These are phyloP conservation scores for Melitaea athalia DNA, from an alignment of 2,888 invertebrate genomes.

Conservation along the genomic window DNA sequence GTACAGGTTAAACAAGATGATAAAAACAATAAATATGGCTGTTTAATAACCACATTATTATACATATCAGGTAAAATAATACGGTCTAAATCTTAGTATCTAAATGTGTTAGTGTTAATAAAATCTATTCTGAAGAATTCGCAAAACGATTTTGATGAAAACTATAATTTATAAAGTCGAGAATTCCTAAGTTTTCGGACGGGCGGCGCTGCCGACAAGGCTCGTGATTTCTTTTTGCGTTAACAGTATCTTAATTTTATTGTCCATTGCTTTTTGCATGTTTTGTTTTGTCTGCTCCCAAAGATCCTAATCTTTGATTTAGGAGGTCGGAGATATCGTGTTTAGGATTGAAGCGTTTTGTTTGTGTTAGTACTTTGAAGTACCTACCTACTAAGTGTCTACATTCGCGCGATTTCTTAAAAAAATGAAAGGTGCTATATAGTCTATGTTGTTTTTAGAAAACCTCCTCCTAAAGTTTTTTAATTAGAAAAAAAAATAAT, in stretches of 20 bases:
- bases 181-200: slow-evolving; percentile 31
- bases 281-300: slow-evolving; percentile 61
- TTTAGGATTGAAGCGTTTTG: slow-evolving; percentile 27
- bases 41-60: not conserved
- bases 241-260: slow-evolving; percentile 52
- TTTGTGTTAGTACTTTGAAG: slow-evolving; percentile 17
- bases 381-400: not conserved
- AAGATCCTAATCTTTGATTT: slow-evolving; percentile 63
- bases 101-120: too few relatives aligned
- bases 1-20: too few relatives aligned
- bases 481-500: too few relatives aligned
- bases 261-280: slow-evolving; percentile 53
- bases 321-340: slow-evolving; percentile 46
- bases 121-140: slow-evolving; percentile 13
- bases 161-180: slow-evolving; percentile 27
- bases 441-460: too few relatives aligned
- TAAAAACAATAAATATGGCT: too few relatives aligned
- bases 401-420: not conserved
- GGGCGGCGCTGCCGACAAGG: slow-evolving; percentile 50
- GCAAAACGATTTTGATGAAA: slow-evolving; percentile 29
- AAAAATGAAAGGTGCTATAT: too few relatives aligned
- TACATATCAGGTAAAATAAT: not conserved
- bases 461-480: too few relatives aligned
- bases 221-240: slow-evolving; percentile 55
- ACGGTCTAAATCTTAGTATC: too few relatives aligned